Conservation (phyloP, 2,113 vertebrate species). For the Corvus moneduloides region DNA sequence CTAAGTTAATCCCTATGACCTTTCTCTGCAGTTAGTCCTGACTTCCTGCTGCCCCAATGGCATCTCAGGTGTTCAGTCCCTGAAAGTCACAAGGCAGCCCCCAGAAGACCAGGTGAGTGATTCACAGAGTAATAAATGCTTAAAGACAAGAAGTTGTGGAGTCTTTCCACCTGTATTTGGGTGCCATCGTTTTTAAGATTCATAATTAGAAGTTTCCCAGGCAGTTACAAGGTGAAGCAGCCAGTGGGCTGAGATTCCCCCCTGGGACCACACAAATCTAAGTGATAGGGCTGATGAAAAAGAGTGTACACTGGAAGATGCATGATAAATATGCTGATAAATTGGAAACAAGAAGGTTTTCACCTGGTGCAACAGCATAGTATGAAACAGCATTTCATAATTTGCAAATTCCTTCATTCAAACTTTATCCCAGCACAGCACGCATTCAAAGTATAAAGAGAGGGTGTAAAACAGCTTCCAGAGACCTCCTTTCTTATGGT, state of each 20-base stretch:
- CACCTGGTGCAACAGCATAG: background rate
- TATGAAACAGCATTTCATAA: background rate
- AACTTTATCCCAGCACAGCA: background rate
- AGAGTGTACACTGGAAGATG: background rate
- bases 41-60: background rate
- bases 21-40: background rate
- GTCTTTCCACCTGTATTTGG: background rate
- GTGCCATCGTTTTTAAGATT: background rate
- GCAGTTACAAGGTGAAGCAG: background rate
- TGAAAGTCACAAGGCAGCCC: background rate
- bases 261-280: background rate
- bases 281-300: background rate
- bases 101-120: background rate
- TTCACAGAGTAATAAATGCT: background rate
- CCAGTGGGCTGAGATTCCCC: background rate
- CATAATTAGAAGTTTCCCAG: background rate
- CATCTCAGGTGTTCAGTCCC: background rate
- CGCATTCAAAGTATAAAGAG: rapidly evolving
- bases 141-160: background rate
- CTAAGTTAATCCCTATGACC: background rate
- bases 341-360: background rate
- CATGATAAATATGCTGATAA: background rate
- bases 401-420: background rate
- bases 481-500: background rate
- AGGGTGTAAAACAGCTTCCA: background rate